Evolutionary conservation across 1,140 invertebrate genomes (phyloP), one percentile per base, ranked within the genome.

Genomic region (Drosophila cardini): DNA sequence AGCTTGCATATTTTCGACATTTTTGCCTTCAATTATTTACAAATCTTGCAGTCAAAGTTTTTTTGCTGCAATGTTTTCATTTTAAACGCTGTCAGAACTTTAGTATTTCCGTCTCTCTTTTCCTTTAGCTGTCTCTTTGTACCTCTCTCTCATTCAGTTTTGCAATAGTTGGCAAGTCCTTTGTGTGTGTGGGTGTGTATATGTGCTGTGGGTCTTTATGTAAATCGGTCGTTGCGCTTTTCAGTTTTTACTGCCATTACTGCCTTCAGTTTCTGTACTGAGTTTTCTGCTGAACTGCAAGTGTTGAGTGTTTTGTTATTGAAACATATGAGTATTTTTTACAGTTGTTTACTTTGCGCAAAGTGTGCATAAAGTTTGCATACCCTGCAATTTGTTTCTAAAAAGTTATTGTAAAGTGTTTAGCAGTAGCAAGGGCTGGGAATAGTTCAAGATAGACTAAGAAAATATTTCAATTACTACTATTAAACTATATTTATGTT

Each of bases 291-390:
- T 69, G 73, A 53, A 67, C 55, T 48, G 50, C 61, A 62, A 77
- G 78, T 84, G 84, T 73, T 84, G 84, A 89, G 84, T 89, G 84
- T 89, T 89, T 89, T 89, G 84, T 89, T 89, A 89, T 89, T 89
- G 84, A 89, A 89, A 82, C 83, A 87, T 87, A 87, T 89, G 63
- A 70, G 57, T 63, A 62, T 74, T 70, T 76, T 53, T 72, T 73
- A 81, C 78, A 75, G 68, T 85, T 85, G 78, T 80, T 78, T 58
- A 75, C 73, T 63, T 73, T 60, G 30, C 43, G 30, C 52, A 36
- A 36, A 38, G 10, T 60, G 72, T 48, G 55, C 60, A 76, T 64
- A 58, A 50, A 71, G 65, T 36, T 63, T 21, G 38, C n/a, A 18
- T 67, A 68, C 63, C 70, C 63, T 72, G 32, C 13, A 46, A 50